phyloP scores from a whole-genome alignment of 2,888 invertebrate species.

The Eupithecia abbreviata region DNA sequence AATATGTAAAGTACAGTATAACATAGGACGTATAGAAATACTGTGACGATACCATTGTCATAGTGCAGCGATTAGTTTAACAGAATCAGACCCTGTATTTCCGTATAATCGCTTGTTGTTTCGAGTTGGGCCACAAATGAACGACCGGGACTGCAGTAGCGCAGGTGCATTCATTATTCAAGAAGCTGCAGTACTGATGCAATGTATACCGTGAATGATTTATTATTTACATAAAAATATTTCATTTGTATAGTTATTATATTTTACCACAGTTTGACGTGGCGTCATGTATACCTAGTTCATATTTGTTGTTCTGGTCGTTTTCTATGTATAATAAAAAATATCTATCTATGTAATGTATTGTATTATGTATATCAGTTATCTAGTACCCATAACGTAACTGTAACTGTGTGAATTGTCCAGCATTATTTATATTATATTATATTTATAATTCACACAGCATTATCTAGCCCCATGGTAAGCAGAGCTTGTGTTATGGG shows the following conservation, averaged over 20 bases:
- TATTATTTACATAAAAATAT: constrained; percentile 9
- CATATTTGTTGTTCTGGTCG: too few relatives aligned
- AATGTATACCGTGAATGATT: constrained; percentile 19
- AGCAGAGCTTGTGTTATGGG: too few relatives aligned
- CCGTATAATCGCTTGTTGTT: not conserved
- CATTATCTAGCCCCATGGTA: too few relatives aligned
- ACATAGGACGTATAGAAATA: too few relatives aligned
- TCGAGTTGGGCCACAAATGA: not conserved
- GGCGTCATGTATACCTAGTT: not conserved
- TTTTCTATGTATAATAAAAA: too few relatives aligned
- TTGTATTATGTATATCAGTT: too few relatives aligned
- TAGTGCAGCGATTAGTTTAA: not conserved
- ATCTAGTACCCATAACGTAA: too few relatives aligned
- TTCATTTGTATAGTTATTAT: constrained; percentile 5
- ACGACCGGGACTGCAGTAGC: not conserved
- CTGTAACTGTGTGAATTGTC: too few relatives aligned
- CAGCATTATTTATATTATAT: too few relatives aligned
- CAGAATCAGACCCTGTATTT: not conserved
- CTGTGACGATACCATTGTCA: not conserved
- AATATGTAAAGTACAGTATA: too few relatives aligned
- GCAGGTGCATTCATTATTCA: constrained; percentile 23
- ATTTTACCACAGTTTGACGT: not conserved
- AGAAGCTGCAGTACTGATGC: constrained; percentile 16
- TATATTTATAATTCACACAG: too few relatives aligned
- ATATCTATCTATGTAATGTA: too few relatives aligned